Base-by-base conservation (phyloP, 2,113 vertebrate species). In the Crotophaga sulcirostris region DNA sequence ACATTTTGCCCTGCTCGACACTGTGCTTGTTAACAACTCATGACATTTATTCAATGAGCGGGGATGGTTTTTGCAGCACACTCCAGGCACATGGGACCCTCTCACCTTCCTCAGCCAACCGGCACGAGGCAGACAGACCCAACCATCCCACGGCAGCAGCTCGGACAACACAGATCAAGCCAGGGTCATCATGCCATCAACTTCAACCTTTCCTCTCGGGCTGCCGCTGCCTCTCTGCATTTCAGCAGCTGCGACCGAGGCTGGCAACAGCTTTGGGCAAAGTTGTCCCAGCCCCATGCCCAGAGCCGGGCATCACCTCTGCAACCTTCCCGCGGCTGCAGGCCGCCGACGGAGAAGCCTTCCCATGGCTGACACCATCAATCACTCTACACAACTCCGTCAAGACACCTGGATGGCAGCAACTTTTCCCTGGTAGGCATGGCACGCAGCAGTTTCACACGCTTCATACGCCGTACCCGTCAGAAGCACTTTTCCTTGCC, bases 1-100 rank as follows among this genome's bases (percentile, higher is more conserved):
- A 97, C 96, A 97, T 97, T 96, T 97, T 87, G 90, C 97, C 93
- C 94, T 94, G 49, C 94, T 97, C 97, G 97, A 98, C 96, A 98
- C 90, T 1, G 29, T 45, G 78, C 94, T 97, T 97, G 97, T 96
- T 98, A 98, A 97, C 97, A 97, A 97, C 95, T 97, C 97, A 96
- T 94, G 96, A 96, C 94, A 97, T 97, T 98, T 97, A 97, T 93
- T 83, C 49, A 60, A 96, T 13, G 68, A 97, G 96, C 16, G 34
- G 66, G 84, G 58, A 28, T 0, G 38, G 49, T 31, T 56, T 76
- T 15, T 45, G 69, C 87, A 51, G 93, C 3, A 0, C 33, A 45
- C 18, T 94, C 33, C 11, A 19, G 77, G 83, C 79, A 17, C 31
- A 12, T 0, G 1, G 51, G 64, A 74, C 66, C n/a, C 56, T 86